Evolutionary conservation across 2,797 vertebrate species (phyloP).

Genomic region (Chiloscyllium punctatum): DNA sequence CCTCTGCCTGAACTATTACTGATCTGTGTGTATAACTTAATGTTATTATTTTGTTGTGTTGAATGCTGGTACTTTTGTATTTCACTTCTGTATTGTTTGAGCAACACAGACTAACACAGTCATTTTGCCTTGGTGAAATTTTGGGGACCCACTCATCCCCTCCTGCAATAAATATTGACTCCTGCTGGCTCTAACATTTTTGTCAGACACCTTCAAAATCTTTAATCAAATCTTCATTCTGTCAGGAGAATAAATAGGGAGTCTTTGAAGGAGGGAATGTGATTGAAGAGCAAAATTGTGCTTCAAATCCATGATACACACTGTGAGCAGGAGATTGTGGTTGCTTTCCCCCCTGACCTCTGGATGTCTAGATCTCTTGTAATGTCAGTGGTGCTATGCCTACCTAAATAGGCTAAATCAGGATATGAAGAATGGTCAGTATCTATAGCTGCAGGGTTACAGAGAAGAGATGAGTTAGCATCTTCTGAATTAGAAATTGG

Average conservation of each 20-base stretch:
- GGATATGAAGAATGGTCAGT: not conserved
- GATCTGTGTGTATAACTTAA: not conserved
- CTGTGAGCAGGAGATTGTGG: not conserved
- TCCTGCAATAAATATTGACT: no score
- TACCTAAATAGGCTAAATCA: not conserved
- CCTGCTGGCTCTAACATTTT: not conserved
- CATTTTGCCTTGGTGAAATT: not conserved
- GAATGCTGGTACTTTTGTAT: not conserved
- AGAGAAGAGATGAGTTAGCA: not conserved
- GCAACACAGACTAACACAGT: not conserved
- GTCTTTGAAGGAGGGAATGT: not conserved
- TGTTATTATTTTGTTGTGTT: not conserved
- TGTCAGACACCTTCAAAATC: not conserved
- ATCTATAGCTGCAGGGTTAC: not conserved
- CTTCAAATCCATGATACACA: not conserved
- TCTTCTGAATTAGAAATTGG: not conserved
- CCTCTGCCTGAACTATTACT: not conserved
- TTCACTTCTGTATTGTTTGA: not conserved
- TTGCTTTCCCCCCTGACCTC: not conserved
- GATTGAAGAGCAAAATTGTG: not conserved
- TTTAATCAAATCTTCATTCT: not conserved
- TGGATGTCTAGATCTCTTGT: not conserved
- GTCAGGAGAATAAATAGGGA: not conserved
- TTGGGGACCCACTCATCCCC: not conserved
- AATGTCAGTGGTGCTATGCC: not conserved